A percentile compares a stretch with the other conserved stretches of the same genome.
These are phyloP conservation scores for Anthrax anthrax DNA, from an alignment of 2,888 invertebrate species.

Conservation along the genomic window DNA sequence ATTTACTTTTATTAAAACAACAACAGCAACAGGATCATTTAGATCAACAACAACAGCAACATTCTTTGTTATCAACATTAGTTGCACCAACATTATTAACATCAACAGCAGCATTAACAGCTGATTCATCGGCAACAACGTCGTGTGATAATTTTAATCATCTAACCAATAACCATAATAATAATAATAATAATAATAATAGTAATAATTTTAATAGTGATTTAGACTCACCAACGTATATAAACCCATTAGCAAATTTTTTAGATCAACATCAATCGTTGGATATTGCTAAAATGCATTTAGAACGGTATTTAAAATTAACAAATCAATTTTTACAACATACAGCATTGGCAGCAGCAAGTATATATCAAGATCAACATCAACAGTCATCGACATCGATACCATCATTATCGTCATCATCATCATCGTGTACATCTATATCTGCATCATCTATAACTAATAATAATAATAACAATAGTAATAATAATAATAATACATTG, in stretches of 20 bases:
- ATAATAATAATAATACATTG: constrained; percentile 19
- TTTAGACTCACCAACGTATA: constrained; percentile 10
- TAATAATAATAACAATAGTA: too few species aligned
- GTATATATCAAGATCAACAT: constrained; percentile 15
- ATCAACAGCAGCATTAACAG: constrained; percentile 10
- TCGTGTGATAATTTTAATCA: constrained; percentile 3
- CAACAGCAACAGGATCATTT: constrained; percentile 9
- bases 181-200: constrained; percentile 8
- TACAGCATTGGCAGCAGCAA: constrained; percentile 21
- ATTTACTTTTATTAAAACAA: constrained; percentile 17
- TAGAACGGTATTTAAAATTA: constrained; percentile 23
- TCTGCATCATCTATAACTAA: too few species aligned
- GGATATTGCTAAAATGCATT: constrained; percentile 29
- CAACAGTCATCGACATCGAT: constrained; percentile 3
- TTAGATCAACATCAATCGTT: constrained; percentile 24
- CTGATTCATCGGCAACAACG: constrained; percentile 9
- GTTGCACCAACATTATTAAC: not conserved
- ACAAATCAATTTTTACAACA: constrained; percentile 24
- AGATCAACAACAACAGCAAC: constrained; percentile 11
- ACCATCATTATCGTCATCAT: not conserved
- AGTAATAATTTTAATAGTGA: not conserved
- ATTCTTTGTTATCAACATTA: not conserved
- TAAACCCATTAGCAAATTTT: constrained; percentile 20
- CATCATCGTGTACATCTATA: constrained; percentile 4
- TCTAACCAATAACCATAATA: not conserved